Evolutionary conservation across 2,113 vertebrate genomes (phyloP).

Genomic region (Albula goreensis): DNA sequence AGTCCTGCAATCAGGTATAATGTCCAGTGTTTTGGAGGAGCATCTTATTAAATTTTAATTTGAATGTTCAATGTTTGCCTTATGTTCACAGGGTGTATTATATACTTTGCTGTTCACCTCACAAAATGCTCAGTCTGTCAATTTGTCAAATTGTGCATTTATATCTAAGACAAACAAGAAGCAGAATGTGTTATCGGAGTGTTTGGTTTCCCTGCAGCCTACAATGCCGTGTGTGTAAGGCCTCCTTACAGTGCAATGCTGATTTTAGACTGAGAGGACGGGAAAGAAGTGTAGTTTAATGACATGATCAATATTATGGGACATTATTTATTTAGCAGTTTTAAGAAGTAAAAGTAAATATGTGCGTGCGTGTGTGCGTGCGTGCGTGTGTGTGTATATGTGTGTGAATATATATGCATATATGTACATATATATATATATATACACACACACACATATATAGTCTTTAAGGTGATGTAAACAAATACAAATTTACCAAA

Average conservation of each 20-base stretch:
- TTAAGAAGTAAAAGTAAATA: constrained; percentile 36
- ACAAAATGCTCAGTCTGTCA: constrained; percentile 40
- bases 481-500: constrained; percentile 61
- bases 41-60: constrained; percentile 31
- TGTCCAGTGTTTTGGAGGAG: constrained; percentile 64
- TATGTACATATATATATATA: too few species aligned
- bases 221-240: constrained; percentile 58
- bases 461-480: constrained; percentile 49
- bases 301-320: constrained; percentile 25
- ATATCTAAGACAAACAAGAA: constrained; percentile 47
- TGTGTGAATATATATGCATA: too few species aligned
- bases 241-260: constrained; percentile 80
- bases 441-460: constrained; percentile 20
- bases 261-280: constrained; percentile 55
- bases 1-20: constrained; percentile 70
- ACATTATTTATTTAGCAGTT: constrained; percentile 28
- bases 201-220: constrained; percentile 44
- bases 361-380: constrained; percentile 5
- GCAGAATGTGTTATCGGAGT: not conserved
- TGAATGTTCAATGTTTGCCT: constrained; percentile 24
- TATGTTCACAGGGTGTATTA: not conserved
- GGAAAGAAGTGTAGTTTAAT: constrained; percentile 7
- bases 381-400: too few species aligned
- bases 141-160: constrained; percentile 67
- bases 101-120: not conserved